Percentiles rank a stretch among this genome's conserved stretches.
Evolutionary conservation across 2,797 vertebrate genomes (phyloP).

Genomic region (Schizopygopsis pylzovi): DNA sequence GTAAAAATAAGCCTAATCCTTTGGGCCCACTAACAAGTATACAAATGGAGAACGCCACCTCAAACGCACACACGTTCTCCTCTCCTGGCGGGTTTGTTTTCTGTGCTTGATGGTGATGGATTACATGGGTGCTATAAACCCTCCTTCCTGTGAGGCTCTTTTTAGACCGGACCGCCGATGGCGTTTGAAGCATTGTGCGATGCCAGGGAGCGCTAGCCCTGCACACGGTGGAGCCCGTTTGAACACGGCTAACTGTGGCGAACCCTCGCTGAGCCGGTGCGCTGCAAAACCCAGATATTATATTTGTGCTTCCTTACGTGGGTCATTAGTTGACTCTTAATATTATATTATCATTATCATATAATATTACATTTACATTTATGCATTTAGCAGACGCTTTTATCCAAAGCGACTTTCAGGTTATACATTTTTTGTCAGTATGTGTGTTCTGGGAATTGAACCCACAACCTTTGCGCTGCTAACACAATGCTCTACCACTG

Average conservation of each 20-base stretch:
- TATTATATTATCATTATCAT: too few relatives aligned
- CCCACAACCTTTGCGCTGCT: too few relatives aligned
- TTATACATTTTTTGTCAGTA: too few relatives aligned
- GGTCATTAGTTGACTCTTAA: not conserved
- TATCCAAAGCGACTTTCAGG: too few relatives aligned
- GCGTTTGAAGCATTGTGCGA: conserved; percentile 23
- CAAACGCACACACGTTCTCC: conserved; percentile 9
- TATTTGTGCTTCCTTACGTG: not conserved
- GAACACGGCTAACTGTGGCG: conserved; percentile 31
- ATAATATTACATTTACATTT: too few relatives aligned
- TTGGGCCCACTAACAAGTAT: conserved; percentile 22
- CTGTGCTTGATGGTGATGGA: conserved; percentile 49
- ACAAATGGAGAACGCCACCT: conserved; percentile 20
- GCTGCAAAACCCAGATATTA: conserved; percentile 19
- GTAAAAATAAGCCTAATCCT: conserved; percentile 26
- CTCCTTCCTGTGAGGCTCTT: conserved; percentile 29
- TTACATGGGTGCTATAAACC: conserved; percentile 51
- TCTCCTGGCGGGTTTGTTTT: conserved; percentile 33
- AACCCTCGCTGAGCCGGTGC: not conserved
- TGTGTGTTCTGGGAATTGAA: too few relatives aligned
- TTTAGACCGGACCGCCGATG: conserved; percentile 14
- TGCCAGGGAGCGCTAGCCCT: not conserved
- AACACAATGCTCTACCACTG: too few relatives aligned
- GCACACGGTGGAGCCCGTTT: conserved; percentile 11
- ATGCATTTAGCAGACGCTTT: too few relatives aligned